Evolutionary conservation across 1,140 invertebrate species (phyloP), one percentile per base, ranked within the genome.

Genomic region (Druon quercuslanigerum): DNA sequence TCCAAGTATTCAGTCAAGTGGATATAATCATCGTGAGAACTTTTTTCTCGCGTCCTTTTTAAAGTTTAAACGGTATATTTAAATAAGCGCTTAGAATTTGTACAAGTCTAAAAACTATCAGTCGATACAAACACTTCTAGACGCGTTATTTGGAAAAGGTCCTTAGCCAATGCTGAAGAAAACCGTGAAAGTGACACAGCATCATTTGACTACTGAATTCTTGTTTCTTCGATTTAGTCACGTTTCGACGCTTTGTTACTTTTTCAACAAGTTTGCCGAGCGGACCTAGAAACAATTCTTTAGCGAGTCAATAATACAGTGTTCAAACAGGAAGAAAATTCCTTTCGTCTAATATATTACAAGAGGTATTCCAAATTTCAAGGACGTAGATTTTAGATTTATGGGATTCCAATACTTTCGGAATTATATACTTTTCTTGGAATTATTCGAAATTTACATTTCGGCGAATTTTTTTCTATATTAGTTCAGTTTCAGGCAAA

Each of bases 371-470:
- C 17, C 14, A 54, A 54, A 54, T 54, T 54, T 17, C 16, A 9
- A 54, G n/a, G 8, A n/a, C 9, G 9, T 54, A 7, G 16, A 54
- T 54, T 54, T 46, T 46, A 46, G 40, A 46, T 46, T 46, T 46
- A 46, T 46, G 4, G 40, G 40, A 46, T 46, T 46, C 8, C 40
- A 46, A 46, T 46, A 46, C 17, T 73, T 20, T 20, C 3, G 52
- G 9, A 16, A 14, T 16, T 50, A 11, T 11, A 17, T 46, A 16
- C 72, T 73, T 46, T 2, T 19, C 14, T 19, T n/a, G 50, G 70
- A 76, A 74, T 25, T 57, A 9, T 78, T 77, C 19, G 51, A 70
- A 72, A 72, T 72, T 74, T 70, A 72, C 50, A 16, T 33, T 25
- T 52, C 33, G 74, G 17, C 51, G 54, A 71, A 5, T 6, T 40